These are phyloP conservation scores for Nomada ruficornis DNA, from an alignment of 2,888 invertebrate genomes.

Conservation along the genomic window DNA sequence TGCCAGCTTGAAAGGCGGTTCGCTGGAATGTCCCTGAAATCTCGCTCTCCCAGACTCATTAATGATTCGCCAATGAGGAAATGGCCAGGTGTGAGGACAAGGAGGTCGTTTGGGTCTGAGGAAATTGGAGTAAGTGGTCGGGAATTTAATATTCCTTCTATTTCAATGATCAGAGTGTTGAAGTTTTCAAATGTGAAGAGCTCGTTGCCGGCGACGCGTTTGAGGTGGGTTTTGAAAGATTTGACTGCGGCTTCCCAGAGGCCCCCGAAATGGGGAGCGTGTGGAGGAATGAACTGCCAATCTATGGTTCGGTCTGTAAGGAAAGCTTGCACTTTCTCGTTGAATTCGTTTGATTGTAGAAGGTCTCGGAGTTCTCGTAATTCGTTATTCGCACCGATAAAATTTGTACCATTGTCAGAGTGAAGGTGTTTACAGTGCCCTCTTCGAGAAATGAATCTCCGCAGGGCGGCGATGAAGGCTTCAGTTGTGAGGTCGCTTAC, in stretches of 20 bases:
- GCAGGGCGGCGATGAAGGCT: slow-evolving; percentile 9
- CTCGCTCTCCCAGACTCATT: background rate
- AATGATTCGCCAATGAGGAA: background rate
- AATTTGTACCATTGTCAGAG: slow-evolving; percentile 28
- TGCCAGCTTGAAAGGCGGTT: slow-evolving; percentile 2
- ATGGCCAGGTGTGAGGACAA: background rate
- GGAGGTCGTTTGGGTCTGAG: slow-evolving; percentile 5
- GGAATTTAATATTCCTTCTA: slow-evolving; percentile 9
- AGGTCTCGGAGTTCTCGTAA: background rate
- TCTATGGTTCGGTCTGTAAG: background rate
- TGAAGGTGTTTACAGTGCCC: background rate
- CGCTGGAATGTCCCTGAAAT: slow-evolving; percentile 14
- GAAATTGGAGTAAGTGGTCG: slow-evolving; percentile 8
- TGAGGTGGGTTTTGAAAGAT: slow-evolving; percentile 1
- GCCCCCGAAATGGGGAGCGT: background rate
- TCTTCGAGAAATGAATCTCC: slow-evolving; percentile 3
- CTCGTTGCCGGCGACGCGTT: background rate
- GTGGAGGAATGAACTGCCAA: slow-evolving; percentile 14
- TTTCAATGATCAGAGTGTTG: background rate
- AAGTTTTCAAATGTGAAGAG: slow-evolving; percentile 6
- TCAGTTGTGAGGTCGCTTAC: slow-evolving; percentile 27
- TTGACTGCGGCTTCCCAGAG: too few relatives aligned
- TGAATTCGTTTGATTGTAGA: background rate
- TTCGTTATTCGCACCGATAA: slow-evolving; percentile 11
- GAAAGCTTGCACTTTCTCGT: background rate